Conservation (phyloP, 2,113 vertebrate species). For the Ameiurus melas region DNA sequence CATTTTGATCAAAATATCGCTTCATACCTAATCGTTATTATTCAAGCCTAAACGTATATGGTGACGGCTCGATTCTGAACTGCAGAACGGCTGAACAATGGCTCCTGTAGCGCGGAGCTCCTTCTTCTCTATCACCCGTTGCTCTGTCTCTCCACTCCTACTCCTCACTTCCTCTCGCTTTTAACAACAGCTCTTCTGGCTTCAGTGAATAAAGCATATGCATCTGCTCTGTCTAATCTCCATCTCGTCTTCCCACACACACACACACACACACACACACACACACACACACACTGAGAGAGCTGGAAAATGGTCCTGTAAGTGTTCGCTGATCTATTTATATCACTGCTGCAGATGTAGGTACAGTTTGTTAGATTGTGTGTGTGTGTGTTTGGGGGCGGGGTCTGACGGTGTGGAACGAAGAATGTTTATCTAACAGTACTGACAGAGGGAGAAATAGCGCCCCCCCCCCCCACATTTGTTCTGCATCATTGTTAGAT, state of each 20-base stretch:
- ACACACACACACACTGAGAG: no score
- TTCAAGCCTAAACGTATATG: neutral
- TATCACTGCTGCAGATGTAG: constrained; percentile 23
- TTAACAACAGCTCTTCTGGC: constrained; percentile 16
- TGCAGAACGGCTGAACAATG: neutral
- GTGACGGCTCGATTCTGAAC: constrained; percentile 3
- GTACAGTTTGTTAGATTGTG: constrained; percentile 17
- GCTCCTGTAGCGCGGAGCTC: neutral
- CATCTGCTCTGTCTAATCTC: constrained; percentile 41
- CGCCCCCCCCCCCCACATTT: neutral
- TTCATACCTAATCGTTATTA: constrained; percentile 11
- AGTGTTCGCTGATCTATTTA: no score
- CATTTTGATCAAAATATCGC: constrained; percentile 1
- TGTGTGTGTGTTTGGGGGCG: neutral
- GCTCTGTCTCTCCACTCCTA: neutral
- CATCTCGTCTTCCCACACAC: constrained; percentile 17
- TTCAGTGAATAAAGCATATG: constrained; percentile 41
- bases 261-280: neutral
- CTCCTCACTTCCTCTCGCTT: constrained; percentile 32
- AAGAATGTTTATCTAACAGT: constrained; percentile 41
- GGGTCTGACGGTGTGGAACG: constrained; percentile 52
- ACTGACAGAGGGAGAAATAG: neutral
- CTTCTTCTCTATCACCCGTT: neutral
- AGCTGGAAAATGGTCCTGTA: no score
- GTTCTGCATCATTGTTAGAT: neutral